Base-by-base conservation (phyloP, 2,888 invertebrate genomes). In the Maniola hyperantus region DNA sequence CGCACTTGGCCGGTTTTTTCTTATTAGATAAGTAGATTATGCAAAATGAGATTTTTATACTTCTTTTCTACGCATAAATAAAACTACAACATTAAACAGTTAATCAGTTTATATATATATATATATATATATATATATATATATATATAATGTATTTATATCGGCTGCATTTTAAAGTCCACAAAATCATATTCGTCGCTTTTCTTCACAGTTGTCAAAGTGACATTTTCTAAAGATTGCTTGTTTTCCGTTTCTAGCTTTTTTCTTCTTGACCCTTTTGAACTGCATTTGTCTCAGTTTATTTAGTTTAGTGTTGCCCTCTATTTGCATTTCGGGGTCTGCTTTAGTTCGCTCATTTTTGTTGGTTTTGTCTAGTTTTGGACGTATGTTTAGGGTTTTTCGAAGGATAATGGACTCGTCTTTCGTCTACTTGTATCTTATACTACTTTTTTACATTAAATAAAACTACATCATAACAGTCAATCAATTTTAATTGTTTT, bases 251-350 rank as follows among this genome's bases (percentile, higher is more conserved):
- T 83, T 82, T 50, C 78, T 86, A 0, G 86, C 84, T 67, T 84
- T 90, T 68, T 92, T 93, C 81, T 94, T 94, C 64, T 91, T 92
- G 67, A 94, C 93, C 71, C 95, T 95, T 76, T 96, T 96, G 69
- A 95, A 95, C 71, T 94, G 94, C 70, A 82, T 83, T 78, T 91
- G 92, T 33, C 85, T 86, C 42, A 91, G 46, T 74, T 90, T 84
- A 66, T 92, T 92, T 39, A 80, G 83, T 73, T 89, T 91, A 0
- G 93, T 85, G 80, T 95, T 95, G 70, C 97, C 97, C 82, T 96
- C 96, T 61, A 96, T 81, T 58, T 93, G 89, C 93, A 95, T 94
- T 79, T 94, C 93, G 0, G 96, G 95, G 83, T 96, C 95, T 2
- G 76, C 67, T 79, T 94, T 95, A 39, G 80, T 75, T 53, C 80